Evolutionary conservation across 2,113 vertebrate species (phyloP).

Genomic region (Hemichromis elongatus): DNA sequence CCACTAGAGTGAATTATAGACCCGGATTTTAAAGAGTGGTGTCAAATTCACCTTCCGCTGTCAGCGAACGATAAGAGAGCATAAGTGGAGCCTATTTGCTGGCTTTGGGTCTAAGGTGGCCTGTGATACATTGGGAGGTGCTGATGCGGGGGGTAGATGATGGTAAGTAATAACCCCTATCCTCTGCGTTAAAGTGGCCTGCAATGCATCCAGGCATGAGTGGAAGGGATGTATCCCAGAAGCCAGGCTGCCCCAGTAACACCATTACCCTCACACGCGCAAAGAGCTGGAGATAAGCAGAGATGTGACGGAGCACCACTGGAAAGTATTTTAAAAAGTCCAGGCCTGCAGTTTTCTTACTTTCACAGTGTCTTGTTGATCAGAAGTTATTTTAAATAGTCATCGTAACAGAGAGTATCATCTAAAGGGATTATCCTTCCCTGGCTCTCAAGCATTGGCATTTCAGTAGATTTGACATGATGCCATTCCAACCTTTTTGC

Average conservation of each 20-base stretch:
- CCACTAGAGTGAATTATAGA: constrained; percentile 7
- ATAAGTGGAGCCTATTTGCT: neutral
- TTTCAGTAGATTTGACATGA: constrained; percentile 3
- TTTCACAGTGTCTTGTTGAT: constrained; percentile 27
- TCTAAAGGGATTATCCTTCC: constrained; percentile 22
- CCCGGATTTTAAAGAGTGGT: neutral
- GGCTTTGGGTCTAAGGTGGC: neutral
- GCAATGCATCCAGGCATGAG: constrained; percentile 15
- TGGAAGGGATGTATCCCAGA: constrained; percentile 49
- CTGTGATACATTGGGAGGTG: constrained; percentile 4
- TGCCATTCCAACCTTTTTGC: neutral
- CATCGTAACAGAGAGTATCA: constrained; percentile 33
- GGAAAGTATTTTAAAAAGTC: constrained; percentile 42
- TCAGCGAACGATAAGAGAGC: constrained; percentile 28
- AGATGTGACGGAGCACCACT: constrained; percentile 23
- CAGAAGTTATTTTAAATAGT: constrained; percentile 18
- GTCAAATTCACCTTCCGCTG: constrained; percentile 31
- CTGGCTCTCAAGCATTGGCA: constrained; percentile 24
- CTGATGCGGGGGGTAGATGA: neutral
- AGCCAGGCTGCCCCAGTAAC: neutral
- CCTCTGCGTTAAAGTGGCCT: constrained; percentile 37
- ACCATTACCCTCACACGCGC: neutral
- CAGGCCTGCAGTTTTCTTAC: constrained; percentile 13
- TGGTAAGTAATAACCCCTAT: neutral
- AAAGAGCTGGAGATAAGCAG: constrained; percentile 46